Conservation (phyloP, 1,140 invertebrate genomes). For the Panagrolaimus sp. region DNA sequence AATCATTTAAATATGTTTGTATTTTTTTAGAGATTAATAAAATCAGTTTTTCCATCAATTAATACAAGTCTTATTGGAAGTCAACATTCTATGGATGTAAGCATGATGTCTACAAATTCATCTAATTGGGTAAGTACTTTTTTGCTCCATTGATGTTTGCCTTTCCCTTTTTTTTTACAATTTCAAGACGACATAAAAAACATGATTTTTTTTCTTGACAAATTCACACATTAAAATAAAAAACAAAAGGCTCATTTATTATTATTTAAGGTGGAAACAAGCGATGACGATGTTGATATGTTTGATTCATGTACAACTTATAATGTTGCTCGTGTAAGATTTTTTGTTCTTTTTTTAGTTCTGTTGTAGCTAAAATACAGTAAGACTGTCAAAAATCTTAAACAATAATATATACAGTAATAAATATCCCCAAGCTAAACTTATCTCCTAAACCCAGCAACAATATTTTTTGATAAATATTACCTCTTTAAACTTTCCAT, state of each 20-base stretch:
- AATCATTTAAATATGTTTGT: neutral
- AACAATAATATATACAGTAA: too few relatives aligned
- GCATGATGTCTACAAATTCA: conserved; percentile 7
- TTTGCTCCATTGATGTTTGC: neutral
- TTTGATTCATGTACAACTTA: conserved; percentile 1
- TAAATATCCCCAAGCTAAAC: too few relatives aligned
- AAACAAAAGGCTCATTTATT: neutral
- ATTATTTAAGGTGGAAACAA: conserved; percentile 1
- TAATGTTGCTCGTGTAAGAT: neutral
- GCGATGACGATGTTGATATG: conserved; percentile 10
- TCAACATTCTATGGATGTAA: neutral
- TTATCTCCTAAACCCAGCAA: too few relatives aligned
- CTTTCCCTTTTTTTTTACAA: too few relatives aligned
- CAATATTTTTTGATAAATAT: too few relatives aligned
- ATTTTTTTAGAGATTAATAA: neutral
- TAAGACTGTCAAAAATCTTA: too few relatives aligned
- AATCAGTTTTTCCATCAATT: neutral
- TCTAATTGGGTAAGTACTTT: neutral
- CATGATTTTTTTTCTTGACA: too few relatives aligned
- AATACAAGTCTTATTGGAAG: neutral
- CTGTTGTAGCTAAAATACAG: too few relatives aligned
- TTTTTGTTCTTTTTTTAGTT: neutral
- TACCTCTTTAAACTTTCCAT: too few relatives aligned
- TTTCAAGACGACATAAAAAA: too few relatives aligned
- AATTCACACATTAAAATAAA: too few relatives aligned